Conservation (phyloP, 2,113 vertebrate species). For the Poeciliopsis prolifica region DNA sequence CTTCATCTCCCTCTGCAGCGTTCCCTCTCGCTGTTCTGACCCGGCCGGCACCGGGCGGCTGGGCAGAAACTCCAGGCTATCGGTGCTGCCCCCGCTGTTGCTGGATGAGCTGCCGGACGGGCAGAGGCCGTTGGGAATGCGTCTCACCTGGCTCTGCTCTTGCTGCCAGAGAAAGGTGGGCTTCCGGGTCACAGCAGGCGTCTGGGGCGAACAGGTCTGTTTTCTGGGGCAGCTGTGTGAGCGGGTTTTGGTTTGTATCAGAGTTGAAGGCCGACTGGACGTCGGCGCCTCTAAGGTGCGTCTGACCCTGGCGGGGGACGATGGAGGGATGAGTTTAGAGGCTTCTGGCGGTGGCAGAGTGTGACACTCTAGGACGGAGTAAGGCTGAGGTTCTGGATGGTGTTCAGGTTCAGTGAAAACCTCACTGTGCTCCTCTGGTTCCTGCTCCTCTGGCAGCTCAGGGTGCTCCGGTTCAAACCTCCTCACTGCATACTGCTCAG, state of each 20-base stretch:
- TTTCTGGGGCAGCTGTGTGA: constrained; percentile 73
- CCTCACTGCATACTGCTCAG: constrained; percentile 31
- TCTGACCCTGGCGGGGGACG: constrained; percentile 65
- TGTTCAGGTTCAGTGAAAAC: constrained; percentile 16
- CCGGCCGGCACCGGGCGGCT: constrained; percentile 68
- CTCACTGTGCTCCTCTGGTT: constrained; percentile 15
- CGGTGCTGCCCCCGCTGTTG: constrained; percentile 82
- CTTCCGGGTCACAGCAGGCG: constrained; percentile 62
- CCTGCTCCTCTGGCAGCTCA: constrained; percentile 31
- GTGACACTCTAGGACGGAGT: constrained; percentile 19
- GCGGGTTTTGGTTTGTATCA: constrained; percentile 38
- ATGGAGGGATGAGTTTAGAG: constrained; percentile 50
- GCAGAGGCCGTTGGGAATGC: constrained; percentile 71
- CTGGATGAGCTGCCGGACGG: constrained; percentile 85
- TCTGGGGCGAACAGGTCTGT: constrained; percentile 71
- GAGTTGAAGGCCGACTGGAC: constrained; percentile 7
- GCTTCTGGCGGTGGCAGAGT: constrained; percentile 20
- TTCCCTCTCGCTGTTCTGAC: constrained; percentile 82
- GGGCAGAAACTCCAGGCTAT: constrained; percentile 81
- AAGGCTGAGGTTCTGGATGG: constrained; percentile 21
- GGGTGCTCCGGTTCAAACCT: constrained; percentile 21
- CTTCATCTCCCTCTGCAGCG: constrained; percentile 95
- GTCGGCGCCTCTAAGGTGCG: constrained; percentile 60
- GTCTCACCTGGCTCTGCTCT: constrained; percentile 72
- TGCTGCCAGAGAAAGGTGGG: constrained; percentile 71